phyloP scores from a whole-genome alignment of 2,888 invertebrate genomes.

The Ypsolopha sequella region DNA sequence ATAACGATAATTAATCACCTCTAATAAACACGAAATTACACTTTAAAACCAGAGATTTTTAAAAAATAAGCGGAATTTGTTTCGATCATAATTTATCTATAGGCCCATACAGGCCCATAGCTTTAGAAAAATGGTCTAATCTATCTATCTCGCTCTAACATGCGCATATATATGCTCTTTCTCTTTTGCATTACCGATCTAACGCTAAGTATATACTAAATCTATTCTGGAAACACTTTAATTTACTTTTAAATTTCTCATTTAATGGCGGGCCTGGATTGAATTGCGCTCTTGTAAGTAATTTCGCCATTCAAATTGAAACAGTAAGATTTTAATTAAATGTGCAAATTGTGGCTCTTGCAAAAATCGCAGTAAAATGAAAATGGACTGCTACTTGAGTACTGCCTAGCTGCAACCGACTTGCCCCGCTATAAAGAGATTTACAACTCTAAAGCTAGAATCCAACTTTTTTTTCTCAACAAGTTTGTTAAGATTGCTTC shows the following conservation, averaged over 20 bases:
- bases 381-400: slow-evolving; percentile 19
- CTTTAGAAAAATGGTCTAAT: not conserved
- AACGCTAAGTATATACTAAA: too few species aligned
- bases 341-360: slow-evolving; percentile 57
- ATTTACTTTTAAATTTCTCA: not conserved
- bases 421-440: slow-evolving; percentile 22
- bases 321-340: slow-evolving; percentile 63
- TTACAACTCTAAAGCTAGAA: not conserved
- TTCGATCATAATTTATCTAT: too few species aligned
- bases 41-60: too few species aligned
- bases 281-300: slow-evolving; percentile 30
- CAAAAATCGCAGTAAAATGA: slow-evolving; percentile 37
- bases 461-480: not conserved
- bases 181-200: too few species aligned
- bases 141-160: not conserved
- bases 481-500: too few species aligned
- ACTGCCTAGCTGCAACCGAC: slow-evolving; percentile 33
- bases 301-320: slow-evolving; percentile 57
- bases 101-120: not conserved
- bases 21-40: too few species aligned
- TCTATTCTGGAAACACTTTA: not conserved
- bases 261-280: not conserved
- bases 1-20: too few species aligned
- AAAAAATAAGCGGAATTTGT: too few species aligned
- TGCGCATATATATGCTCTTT: not conserved